phyloP scores from a whole-genome alignment of 2,888 invertebrate species.

The Apodemia hepburni region DNA sequence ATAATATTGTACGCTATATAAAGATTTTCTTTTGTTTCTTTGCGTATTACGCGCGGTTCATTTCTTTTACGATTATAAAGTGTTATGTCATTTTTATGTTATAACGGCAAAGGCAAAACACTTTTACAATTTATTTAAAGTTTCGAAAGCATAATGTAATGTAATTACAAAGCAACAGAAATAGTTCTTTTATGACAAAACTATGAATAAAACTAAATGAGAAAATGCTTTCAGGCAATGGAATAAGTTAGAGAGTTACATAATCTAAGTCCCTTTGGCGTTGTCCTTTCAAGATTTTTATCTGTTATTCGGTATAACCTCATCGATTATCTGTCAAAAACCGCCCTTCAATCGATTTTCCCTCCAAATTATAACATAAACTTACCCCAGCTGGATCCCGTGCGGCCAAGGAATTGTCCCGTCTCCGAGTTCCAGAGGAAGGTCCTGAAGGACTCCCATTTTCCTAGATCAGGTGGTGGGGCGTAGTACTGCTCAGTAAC shows the following conservation, averaged over 20 bases:
- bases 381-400: conserved; percentile 97
- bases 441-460: conserved; percentile 91
- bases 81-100: too few relatives aligned
- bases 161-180: not conserved
- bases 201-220: not conserved
- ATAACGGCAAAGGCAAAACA: too few relatives aligned
- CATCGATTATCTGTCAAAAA: conserved; percentile 10
- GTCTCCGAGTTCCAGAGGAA: conserved; percentile 97
- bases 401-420: conserved; percentile 94
- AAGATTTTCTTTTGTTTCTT: too few relatives aligned
- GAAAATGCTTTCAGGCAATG: not conserved
- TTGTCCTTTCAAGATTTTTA: not conserved
- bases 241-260: not conserved
- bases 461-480: conserved; percentile 89
- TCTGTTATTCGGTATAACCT: not conserved
- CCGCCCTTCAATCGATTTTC: conserved; percentile 39
- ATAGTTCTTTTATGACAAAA: not conserved
- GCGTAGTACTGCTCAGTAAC: conserved; percentile 87
- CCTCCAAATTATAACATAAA: conserved; percentile 54
- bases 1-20: too few relatives aligned
- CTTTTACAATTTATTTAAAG: too few relatives aligned
- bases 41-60: too few relatives aligned
- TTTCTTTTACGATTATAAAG: too few relatives aligned
- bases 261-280: not conserved
- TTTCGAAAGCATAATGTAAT: too few relatives aligned